Evolutionary conservation across 2,797 vertebrate species (phyloP), one percentile per base, ranked within the genome.

Genomic region (Helarctos malayanus): DNA sequence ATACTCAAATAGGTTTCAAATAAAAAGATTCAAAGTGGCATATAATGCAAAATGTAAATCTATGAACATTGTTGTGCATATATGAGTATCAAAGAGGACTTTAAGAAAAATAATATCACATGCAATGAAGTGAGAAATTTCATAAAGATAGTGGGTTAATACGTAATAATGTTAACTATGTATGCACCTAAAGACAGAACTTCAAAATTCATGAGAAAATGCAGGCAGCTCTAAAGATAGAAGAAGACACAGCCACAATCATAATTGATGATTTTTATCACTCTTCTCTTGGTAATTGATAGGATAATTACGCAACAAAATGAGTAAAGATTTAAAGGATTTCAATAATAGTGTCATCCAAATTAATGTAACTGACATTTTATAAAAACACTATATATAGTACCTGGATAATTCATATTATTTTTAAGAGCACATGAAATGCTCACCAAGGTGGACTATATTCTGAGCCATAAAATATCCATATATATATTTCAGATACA

Each of bases 291-390:
- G 61, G 13, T 84, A 89, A 85, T 63, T 80, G 79, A 78, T 73
- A 85, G 25, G 79, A 80, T 45, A 79, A 79, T 14, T 16, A 38
- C 73, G 68, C 16, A 45, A 38, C 79, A 65, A 89, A 79, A 49
- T 71, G n/a, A 63, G 69, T 84, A 79, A 85, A 49, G 5, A 90
- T 73, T 96, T 90, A 90, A 45, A 93, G 38, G 56, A 73, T 73
- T 80, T 96, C 41, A n/a, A 93, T 89, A 80, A 73, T 12, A 80
- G n/a, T 41, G 29, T 78, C 13, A 52, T 78, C 16, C 29, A 89
- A 61, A 13, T 78, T 92, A 83, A 27, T 56, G 6, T 79, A 71
- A 56, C 38, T 93, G 47, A 85, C 12, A 80, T 85, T 89, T 84
- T 56, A 47, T 85, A 63, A 32, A 73, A 73, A 71, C 38, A 63